Percentiles rank a stretch among this genome's conserved stretches.
These are phyloP conservation scores for Eupithecia pulchellata DNA, from an alignment of 2,888 invertebrate genomes.

Conservation along the genomic window DNA sequence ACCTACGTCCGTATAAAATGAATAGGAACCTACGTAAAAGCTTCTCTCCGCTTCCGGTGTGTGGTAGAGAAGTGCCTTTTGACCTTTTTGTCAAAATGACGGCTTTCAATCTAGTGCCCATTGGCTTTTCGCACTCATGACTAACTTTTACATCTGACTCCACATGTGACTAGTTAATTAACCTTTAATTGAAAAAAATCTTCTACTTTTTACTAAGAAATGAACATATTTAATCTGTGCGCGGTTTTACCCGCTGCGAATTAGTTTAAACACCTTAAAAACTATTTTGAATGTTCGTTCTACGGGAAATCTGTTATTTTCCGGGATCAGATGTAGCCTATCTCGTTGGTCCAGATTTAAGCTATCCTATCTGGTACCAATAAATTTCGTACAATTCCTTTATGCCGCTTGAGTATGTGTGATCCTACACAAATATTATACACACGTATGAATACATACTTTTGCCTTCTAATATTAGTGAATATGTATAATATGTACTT, in stretches of 20 bases:
- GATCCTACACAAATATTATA: not conserved
- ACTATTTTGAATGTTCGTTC: not conserved
- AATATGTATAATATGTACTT: not conserved
- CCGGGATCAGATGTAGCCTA: not conserved
- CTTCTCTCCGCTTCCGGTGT: slow-evolving; percentile 39
- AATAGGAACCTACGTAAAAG: slow-evolving; percentile 19
- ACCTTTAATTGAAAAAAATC: not conserved
- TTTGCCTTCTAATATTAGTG: too few relatives aligned
- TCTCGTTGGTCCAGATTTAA: not conserved
- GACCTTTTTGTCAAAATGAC: slow-evolving; percentile 42
- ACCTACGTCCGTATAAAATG: not conserved
- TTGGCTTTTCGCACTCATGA: not conserved
- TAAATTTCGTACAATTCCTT: not conserved
- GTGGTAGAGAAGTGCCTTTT: slow-evolving; percentile 37
- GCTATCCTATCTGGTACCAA: not conserved
- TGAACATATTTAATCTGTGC: not conserved
- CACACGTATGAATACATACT: not conserved
- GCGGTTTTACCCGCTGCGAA: not conserved
- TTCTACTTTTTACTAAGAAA: not conserved
- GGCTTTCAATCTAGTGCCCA: slow-evolving; percentile 27
- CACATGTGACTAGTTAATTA: not conserved
- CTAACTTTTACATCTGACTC: slow-evolving; percentile 5
- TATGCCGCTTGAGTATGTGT: not conserved
- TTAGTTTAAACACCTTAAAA: not conserved
- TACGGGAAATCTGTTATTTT: not conserved